A percentile compares a stretch with the other conserved stretches of the same genome.
These are phyloP conservation scores for Hydrochoerus hydrochaeris DNA, from an alignment of 2,113 vertebrate genomes.

Conservation along the genomic window DNA sequence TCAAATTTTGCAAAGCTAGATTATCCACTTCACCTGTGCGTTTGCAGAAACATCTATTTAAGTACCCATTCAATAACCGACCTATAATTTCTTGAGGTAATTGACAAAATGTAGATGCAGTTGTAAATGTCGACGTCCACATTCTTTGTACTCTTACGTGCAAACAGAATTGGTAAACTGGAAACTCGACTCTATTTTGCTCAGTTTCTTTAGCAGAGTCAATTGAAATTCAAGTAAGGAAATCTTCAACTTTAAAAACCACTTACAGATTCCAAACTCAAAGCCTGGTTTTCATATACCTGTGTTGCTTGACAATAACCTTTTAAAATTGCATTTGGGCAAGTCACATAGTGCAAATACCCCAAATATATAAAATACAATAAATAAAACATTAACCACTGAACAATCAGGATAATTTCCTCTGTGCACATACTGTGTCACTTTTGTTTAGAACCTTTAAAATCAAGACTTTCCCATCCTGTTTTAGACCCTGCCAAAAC, in stretches of 20 bases:
- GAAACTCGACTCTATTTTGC: neutral
- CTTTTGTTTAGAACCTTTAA: neutral
- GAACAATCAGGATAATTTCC: neutral
- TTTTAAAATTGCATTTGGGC: neutral
- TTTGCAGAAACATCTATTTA: neutral
- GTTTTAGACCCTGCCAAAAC: neutral
- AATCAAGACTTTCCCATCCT: neutral
- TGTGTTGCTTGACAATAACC: neutral
- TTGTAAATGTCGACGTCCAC: neutral
- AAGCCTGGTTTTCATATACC: neutral
- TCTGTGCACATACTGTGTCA: neutral
- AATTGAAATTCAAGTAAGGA: neutral
- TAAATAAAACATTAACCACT: neutral
- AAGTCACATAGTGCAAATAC: neutral
- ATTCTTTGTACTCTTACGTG: neutral
- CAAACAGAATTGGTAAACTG: neutral
- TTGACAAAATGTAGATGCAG: neutral
- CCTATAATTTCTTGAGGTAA: neutral
- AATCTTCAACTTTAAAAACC: neutral
- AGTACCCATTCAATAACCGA: neutral
- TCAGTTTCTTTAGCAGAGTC: neutral
- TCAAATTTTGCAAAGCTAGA: neutral
- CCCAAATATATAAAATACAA: neutral
- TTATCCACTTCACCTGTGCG: neutral
- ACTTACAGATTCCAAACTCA: neutral